Conservation (phyloP, 1,140 invertebrate species). For the Nixonia krombeini region DNA sequence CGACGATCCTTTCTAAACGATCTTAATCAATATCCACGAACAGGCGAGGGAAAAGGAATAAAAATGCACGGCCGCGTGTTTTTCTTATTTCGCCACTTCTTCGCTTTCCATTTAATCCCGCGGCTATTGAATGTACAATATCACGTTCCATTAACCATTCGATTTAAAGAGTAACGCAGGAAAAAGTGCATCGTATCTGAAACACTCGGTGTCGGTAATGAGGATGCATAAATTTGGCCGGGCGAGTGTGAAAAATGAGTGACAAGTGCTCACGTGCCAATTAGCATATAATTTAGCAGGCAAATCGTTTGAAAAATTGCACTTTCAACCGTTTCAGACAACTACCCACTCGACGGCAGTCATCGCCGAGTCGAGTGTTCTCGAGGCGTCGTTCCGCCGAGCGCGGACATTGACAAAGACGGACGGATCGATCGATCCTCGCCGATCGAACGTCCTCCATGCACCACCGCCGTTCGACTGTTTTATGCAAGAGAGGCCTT, state of each 20-base stretch:
- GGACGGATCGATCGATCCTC: slow-evolving; percentile 34
- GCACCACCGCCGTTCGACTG: slow-evolving; percentile 14
- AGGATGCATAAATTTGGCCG: no score
- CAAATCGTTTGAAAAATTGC: slow-evolving; percentile 25
- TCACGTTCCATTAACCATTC: no score
- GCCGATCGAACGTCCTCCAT: slow-evolving; percentile 34
- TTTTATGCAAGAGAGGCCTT: slow-evolving; percentile 30
- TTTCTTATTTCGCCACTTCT: no score
- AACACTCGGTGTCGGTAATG: no score
- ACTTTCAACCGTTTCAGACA: slow-evolving; percentile 26
- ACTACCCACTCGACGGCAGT: slow-evolving; percentile 19
- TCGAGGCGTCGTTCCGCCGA: slow-evolving; percentile 12
- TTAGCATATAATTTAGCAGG: slow-evolving; percentile 18
- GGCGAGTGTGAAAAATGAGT: background rate
- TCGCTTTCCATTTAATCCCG: no score
- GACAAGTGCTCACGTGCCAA: background rate
- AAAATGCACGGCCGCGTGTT: no score
- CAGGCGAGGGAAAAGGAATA: no score
- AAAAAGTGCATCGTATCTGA: no score
- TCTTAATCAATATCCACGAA: no score
- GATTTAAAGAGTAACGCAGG: no score
- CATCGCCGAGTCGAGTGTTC: slow-evolving; percentile 28
- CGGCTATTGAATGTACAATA: no score
- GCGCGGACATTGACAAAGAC: slow-evolving; percentile 27
- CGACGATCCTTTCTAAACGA: no score